These are phyloP conservation scores for Cuniculus paca DNA, from an alignment of 2,797 vertebrate genomes.

Conservation along the genomic window DNA sequence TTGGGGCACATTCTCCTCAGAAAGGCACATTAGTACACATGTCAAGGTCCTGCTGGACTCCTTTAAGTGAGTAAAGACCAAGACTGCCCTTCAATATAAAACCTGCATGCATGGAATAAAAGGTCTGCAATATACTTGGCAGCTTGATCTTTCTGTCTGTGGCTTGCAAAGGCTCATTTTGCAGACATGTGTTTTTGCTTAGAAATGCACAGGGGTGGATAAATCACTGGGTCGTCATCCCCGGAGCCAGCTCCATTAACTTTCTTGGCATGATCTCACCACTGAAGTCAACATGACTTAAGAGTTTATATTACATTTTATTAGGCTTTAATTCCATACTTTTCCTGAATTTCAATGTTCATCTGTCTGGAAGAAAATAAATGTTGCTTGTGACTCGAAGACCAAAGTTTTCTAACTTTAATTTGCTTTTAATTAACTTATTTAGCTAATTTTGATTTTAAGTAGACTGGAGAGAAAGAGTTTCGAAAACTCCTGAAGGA, in stretches of 20 bases:
- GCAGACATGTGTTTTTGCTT: conserved; percentile 87
- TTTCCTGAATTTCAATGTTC: conserved; percentile 84
- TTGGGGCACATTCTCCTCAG: conserved; percentile 41
- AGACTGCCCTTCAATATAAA: conserved; percentile 15
- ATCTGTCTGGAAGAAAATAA: conserved; percentile 73
- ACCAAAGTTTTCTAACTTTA: conserved; percentile 69
- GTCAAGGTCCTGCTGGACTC: not conserved
- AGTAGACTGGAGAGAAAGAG: not conserved
- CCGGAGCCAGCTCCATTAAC: conserved; percentile 83
- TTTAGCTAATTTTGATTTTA: conserved; percentile 70
- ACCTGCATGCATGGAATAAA: conserved; percentile 21
- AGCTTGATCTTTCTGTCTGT: conserved; percentile 65
- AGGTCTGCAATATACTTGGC: conserved; percentile 49
- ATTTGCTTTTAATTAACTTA: conserved; percentile 76
- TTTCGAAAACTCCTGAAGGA: conserved; percentile 34
- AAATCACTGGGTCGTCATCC: conserved; percentile 83
- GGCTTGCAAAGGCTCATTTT: conserved; percentile 77
- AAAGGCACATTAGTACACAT: not conserved
- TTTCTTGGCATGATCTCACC: conserved; percentile 88
- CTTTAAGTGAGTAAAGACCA: not conserved
- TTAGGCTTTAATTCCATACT: conserved; percentile 84
- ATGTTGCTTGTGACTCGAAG: conserved; percentile 52
- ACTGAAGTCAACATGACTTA: conserved; percentile 88
- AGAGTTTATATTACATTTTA: conserved; percentile 87
- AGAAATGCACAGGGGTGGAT: conserved; percentile 86